Evolutionary conservation across 1,140 invertebrate genomes (phyloP).

Genomic region (Berghia stephanieae): DNA sequence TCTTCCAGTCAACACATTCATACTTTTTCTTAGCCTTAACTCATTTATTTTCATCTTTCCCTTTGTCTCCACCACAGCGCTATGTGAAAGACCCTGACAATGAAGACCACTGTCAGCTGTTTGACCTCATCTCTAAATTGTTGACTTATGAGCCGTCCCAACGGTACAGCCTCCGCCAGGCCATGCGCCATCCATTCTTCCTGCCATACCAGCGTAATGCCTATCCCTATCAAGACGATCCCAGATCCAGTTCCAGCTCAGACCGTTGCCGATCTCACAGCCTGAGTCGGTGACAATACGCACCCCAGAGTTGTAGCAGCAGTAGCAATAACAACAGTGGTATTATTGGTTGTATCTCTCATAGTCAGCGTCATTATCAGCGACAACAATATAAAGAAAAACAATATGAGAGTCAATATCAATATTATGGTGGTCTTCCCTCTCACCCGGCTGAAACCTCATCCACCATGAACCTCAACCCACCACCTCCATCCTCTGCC

Average conservation of each 20-base stretch:
- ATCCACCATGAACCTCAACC: too few species aligned
- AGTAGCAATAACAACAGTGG: too few species aligned
- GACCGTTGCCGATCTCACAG: conserved; percentile 39
- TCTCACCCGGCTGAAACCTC: too few species aligned
- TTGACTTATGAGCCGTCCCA: conserved; percentile 93
- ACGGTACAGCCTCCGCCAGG: conserved; percentile 87
- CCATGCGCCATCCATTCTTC: conserved; percentile 92
- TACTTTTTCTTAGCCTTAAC: too few species aligned
- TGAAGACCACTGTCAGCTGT: conserved; percentile 89
- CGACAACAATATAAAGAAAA: too few species aligned
- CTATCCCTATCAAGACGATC: conserved; percentile 23
- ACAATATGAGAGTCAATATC: too few species aligned
- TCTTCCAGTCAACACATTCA: too few species aligned
- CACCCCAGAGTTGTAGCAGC: too few species aligned
- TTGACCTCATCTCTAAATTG: conserved; percentile 93
- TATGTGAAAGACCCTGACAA: conserved; percentile 84
- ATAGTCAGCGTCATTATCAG: too few species aligned
- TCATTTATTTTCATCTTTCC: neutral
- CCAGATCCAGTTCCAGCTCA: conserved; percentile 26
- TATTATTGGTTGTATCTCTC: too few species aligned
- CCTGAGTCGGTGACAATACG: conserved; percentile 39
- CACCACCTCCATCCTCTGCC: too few species aligned
- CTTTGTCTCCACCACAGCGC: conserved; percentile 73
- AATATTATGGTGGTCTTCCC: too few species aligned
- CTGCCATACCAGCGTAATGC: conserved; percentile 39